Evolutionary conservation across 2,888 invertebrate species (phyloP), one percentile per base, ranked within the genome.

Genomic region (Dolichomitus sp.): DNA sequence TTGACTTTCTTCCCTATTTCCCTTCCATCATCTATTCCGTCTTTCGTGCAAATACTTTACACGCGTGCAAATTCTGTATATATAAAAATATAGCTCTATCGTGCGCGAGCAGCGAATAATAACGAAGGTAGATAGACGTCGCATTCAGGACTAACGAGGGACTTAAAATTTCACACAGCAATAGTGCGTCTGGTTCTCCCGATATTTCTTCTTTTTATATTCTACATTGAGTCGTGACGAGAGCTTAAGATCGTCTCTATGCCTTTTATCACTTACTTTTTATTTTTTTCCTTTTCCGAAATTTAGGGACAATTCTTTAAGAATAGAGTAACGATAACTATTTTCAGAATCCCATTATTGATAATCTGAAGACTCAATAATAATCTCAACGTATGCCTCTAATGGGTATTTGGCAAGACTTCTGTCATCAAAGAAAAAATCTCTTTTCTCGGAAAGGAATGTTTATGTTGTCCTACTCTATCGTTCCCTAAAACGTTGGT

Each of bases 91-190:
- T 57, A 42, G 42, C 23, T 72, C 59, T 33, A 40, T 78, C 45
- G 69, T 42, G 57, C 23, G 57, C 48, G 42, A n/a, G 63, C 57
- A 42, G 40, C 68, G 78, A 78, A 78, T 78, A 82, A 82, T 78
- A 82, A 82, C 54, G 74, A 52, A 42, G 57, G 30, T 48, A 30
- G 50, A 40, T 48, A 54, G 54, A 68, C 45, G 54, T 45, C 30
- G 52, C 57, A 66, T 77, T 72, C 80, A 70, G 42, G 57, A 59
- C 78, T 78, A 82, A 82, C 78, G 74, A 81, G 77, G 48, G 68
- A 78, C 73, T 81, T 81, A 65, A 81, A 37, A 78, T 81, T 81
- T 77, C 19, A 72, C 72, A 65, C 54, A 48, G 54, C 61, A 63
- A 78, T 74, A 74, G 54, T 57, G 54, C 42, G 37, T 78, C 61